A percentile compares a stretch with the other conserved stretches of the same genome.
Evolutionary conservation across 1,140 invertebrate species (phyloP).

Genomic region (Apis dorsata): DNA sequence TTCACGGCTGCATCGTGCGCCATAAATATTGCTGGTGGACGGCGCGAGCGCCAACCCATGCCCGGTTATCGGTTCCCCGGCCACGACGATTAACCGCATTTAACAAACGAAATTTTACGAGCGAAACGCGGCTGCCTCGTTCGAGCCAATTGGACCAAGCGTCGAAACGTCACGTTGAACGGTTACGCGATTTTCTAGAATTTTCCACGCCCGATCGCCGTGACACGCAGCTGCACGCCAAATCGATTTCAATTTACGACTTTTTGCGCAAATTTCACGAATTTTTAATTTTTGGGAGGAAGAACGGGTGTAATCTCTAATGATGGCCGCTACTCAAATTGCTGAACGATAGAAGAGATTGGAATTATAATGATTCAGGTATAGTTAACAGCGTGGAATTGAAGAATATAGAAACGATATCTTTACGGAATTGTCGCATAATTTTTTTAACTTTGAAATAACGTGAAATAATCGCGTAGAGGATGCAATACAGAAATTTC

Average conservation of each 20-base stretch:
- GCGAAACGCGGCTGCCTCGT: neutral
- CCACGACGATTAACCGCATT: slow-evolving; percentile 31
- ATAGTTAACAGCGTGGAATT: too few species aligned
- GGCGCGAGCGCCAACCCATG: neutral
- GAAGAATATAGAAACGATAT: too few species aligned
- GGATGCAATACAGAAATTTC: too few species aligned
- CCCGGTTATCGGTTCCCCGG: slow-evolving; percentile 17
- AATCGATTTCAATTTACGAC: neutral
- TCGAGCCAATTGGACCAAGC: neutral
- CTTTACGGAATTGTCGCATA: too few species aligned
- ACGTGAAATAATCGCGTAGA: too few species aligned
- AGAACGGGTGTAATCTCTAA: too few species aligned
- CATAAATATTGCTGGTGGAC: slow-evolving; percentile 58
- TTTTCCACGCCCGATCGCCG: neutral
- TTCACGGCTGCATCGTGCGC: slow-evolving; percentile 43
- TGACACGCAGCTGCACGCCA: neutral
- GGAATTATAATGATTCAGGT: too few species aligned
- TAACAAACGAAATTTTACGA: slow-evolving; percentile 42
- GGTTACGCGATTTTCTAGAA: slow-evolving; percentile 6
- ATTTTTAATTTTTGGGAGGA: too few species aligned
- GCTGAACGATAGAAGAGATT: too few species aligned
- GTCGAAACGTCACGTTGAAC: neutral
- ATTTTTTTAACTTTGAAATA: too few species aligned
- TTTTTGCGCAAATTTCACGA: too few species aligned
- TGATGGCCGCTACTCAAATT: too few species aligned